These are phyloP conservation scores for Leucosticte australis DNA, from an alignment of 2,113 vertebrate genomes.

Conservation along the genomic window DNA sequence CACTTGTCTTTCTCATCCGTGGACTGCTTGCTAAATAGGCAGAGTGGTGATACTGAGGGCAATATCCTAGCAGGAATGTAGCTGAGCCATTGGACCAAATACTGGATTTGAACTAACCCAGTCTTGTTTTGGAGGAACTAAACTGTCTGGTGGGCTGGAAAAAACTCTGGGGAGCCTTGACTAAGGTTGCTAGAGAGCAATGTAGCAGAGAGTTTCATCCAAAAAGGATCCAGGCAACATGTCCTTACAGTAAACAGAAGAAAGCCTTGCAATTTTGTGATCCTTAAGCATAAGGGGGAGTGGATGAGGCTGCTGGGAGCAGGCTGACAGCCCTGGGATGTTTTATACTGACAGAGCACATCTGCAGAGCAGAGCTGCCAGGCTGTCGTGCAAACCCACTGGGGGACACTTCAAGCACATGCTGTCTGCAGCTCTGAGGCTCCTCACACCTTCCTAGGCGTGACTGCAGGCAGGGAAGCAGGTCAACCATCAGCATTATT, in stretches of 20 bases:
- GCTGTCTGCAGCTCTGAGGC: neutral
- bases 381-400: neutral
- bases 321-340: conserved; percentile 18
- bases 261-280: conserved; percentile 29
- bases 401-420: neutral
- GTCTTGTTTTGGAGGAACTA: conserved; percentile 33
- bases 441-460: conserved; percentile 28
- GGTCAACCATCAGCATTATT: neutral
- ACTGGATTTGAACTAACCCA: conserved; percentile 1
- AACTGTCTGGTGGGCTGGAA: conserved; percentile 37
- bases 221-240: conserved; percentile 64
- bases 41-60: neutral
- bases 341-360: conserved; percentile 43
- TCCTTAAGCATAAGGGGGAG: conserved; percentile 1
- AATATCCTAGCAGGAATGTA: neutral
- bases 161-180: conserved; percentile 40
- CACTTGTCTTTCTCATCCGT: neutral
- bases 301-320: conserved; percentile 24
- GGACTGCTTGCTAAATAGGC: conserved; percentile 13
- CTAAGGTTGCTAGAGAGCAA: conserved; percentile 57
- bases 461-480: neutral
- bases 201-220: conserved; percentile 35
- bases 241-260: conserved; percentile 51
- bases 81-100: neutral
- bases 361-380: conserved; percentile 38